Base-by-base conservation (phyloP, 1,140 invertebrate genomes). In the Rhagoletis zephyria region DNA sequence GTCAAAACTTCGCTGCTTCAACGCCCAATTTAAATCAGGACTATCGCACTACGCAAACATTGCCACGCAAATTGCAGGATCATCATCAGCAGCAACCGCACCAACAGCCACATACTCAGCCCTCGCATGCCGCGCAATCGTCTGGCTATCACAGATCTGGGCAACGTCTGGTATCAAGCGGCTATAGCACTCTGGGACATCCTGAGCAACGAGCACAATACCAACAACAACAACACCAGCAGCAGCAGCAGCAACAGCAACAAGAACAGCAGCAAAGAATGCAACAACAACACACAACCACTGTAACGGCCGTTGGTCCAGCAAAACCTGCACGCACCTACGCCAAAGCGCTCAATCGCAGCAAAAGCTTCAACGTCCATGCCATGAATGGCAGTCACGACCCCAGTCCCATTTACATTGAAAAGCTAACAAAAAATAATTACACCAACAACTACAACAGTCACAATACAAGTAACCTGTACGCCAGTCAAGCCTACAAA, bases 341-440 rank as follows among this genome's bases (percentile, higher is more conserved):
- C 91, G 90, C 91, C 19, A 96, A 95, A 90, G 95, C 96, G 1
- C 93, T 97, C 12, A 95, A 96, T 30, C 94, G 97, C 85, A 97
- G 97, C 93, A 96, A 97, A 93, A 97, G 96, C 93, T 97, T 97
- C 93, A 97, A 96, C 93, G 96, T 97, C 74, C 96, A 96, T 89
- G 95, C 94, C 89, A 90, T 92, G 91, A 93, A 93, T 63, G 94
- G 92, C 87, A 91, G 91, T 89, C 92, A 92, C 56, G 91, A 93
- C 90, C 92, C 92, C 88, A 93, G 91, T 92, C 92, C 92, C 87
- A 93, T 93, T 51, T 93, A 93, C 63, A 93, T 93, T 19, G 92
- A 93, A 88, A 93, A 93, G 87, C 88, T 93, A 14, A 92, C 91
- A 1, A 85, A 89, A 12, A 93, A 93, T 74, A 92, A 92, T 85